Evolutionary conservation across 2,888 invertebrate genomes (phyloP).

Genomic region (Homarus gammarus): DNA sequence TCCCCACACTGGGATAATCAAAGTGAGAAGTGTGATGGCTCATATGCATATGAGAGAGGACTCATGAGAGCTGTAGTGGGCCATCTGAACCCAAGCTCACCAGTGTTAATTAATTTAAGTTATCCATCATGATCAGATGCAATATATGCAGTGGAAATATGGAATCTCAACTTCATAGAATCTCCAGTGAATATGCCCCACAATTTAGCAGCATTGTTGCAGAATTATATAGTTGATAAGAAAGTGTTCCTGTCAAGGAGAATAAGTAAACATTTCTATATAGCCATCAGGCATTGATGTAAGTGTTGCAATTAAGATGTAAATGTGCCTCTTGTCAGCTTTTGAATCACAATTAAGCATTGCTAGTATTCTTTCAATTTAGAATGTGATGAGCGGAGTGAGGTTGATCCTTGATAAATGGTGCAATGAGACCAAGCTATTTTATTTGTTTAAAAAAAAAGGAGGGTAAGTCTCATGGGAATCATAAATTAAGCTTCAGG

Average conservation of each 20-base stretch:
- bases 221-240: slow-evolving; percentile 61
- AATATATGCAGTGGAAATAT: slow-evolving; percentile 21
- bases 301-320: slow-evolving; percentile 74
- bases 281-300: slow-evolving; percentile 68
- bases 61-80: slow-evolving; percentile 13
- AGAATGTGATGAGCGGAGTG: slow-evolving; percentile 45
- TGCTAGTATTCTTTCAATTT: slow-evolving; percentile 65
- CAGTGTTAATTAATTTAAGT: neutral
- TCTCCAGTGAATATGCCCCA: slow-evolving; percentile 53
- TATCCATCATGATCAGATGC: neutral
- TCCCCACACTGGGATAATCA: slow-evolving; percentile 6
- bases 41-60: slow-evolving; percentile 2
- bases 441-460: slow-evolving; percentile 29
- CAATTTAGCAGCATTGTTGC: slow-evolving; percentile 49
- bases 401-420: slow-evolving; percentile 43
- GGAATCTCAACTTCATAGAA: slow-evolving; percentile 63
- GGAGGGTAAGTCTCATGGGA: slow-evolving; percentile 29
- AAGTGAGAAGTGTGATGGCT: slow-evolving; percentile 23
- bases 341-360: slow-evolving; percentile 71
- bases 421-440: slow-evolving; percentile 31
- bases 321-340: slow-evolving; percentile 74
- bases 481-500: slow-evolving; percentile 45
- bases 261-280: slow-evolving; percentile 69
- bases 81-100: neutral
- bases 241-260: slow-evolving; percentile 65